Percentiles rank a stretch among this genome's conserved stretches.
Evolutionary conservation across 2,888 invertebrate genomes (phyloP).

Genomic region (Eupithecia vulgata): DNA sequence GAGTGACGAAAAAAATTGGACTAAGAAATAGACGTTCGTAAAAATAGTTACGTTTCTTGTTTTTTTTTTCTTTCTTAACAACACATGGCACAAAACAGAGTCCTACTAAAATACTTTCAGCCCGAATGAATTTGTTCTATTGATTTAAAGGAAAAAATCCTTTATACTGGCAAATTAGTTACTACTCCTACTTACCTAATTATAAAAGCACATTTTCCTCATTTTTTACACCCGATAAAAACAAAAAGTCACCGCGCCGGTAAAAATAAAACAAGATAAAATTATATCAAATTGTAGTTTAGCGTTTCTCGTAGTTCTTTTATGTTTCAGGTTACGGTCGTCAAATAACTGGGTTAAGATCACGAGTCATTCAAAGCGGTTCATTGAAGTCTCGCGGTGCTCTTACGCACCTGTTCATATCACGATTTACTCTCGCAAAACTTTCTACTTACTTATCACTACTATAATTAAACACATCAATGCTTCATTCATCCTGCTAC

Average conservation of each 20-base stretch:
- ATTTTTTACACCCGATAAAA: constrained; percentile 11
- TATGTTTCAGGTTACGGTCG: constrained; percentile 49
- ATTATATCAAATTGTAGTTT: constrained; percentile 34
- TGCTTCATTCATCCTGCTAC: constrained; percentile 19
- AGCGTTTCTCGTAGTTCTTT: constrained; percentile 42
- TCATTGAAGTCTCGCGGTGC: constrained; percentile 52
- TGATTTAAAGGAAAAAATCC: too few relatives aligned
- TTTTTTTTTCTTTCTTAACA: neutral
- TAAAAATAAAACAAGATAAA: constrained; percentile 33
- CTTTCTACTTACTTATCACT: constrained; percentile 42
- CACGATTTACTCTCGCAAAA: constrained; percentile 30
- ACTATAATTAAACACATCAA: constrained; percentile 15
- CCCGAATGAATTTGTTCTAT: too few relatives aligned
- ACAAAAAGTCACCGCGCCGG: neutral
- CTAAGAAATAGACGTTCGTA: too few relatives aligned
- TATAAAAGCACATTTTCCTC: constrained; percentile 8
- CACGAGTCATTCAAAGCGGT: constrained; percentile 57
- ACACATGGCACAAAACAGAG: neutral
- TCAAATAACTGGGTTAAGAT: constrained; percentile 63
- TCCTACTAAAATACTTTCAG: neutral
- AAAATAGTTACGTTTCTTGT: too few relatives aligned
- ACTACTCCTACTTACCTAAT: neutral
- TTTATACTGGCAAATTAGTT: too few relatives aligned
- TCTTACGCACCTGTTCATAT: constrained; percentile 42
- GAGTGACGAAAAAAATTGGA: too few relatives aligned